Evolutionary conservation across 1,140 invertebrate genomes (phyloP), one percentile per base, ranked within the genome.

Genomic region (Drosophila ananassae): DNA sequence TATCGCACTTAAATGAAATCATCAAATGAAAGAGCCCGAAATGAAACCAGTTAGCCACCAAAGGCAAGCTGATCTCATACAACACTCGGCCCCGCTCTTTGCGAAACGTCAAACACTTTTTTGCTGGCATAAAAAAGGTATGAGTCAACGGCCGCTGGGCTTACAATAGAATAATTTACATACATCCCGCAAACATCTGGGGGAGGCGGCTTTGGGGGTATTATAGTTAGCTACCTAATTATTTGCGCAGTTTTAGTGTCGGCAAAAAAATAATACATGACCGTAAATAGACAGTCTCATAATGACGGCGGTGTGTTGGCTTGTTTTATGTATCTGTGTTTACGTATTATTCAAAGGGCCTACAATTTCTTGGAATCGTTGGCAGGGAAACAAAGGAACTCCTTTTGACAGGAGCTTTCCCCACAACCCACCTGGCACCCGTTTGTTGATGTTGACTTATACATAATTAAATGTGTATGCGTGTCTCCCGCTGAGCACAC

Each of bases 201-300:
- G 44, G 44, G 21, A 22, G 24, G 46, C 68, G 57, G 63, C 47
- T 32, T 39, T 7, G 46, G 47, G 25, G 41, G 61, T 30, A 44
- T 51, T 63, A 60, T 66, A 52, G 54, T 75, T 58, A 61, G 73
- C 79, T 79, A 69, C 63, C 79, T 87, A 87, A 87, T 87, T 87
- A 87, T 87, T 89, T 89, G 83, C 79, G 76, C 84, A 79, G 50
- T 87, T 87, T 77, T 63, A 83, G 67, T 76, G 79, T 81, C 71
- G 62, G 59, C 67, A 51, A 44, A 74, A 74, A 71, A 61, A 48
- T 30, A 44, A 72, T 25, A 34, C 50, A 34, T 32, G 47, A 25
- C 48, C 52, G 53, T 34, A 25, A 52, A 52, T 10, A 32, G 32
- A 64, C 51, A 53, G 62, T 50, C 46, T 37, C 34, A 37, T 37